Percentiles rank a stretch among this genome's conserved stretches.
These are phyloP conservation scores for Xyliphius kryptos DNA, from an alignment of 2,113 vertebrate genomes.

Conservation along the genomic window DNA sequence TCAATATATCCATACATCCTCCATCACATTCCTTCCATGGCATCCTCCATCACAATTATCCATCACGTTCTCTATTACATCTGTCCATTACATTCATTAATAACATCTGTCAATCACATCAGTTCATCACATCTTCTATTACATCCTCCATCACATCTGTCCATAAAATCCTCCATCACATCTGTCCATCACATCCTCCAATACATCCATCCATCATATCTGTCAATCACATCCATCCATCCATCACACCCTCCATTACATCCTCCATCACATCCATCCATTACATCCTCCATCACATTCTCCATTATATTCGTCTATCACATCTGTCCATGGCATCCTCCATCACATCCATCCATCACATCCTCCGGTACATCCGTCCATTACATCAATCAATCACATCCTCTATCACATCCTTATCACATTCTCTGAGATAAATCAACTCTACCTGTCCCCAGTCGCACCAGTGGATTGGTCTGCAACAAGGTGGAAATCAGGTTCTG, in stretches of 20 bases:
- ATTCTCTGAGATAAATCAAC: too few relatives aligned
- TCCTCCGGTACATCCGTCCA: too few relatives aligned
- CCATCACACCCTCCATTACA: background rate
- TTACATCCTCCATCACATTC: background rate
- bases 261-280: background rate
- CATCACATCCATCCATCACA: too few relatives aligned
- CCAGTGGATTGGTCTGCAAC: slow-evolving; percentile 81
- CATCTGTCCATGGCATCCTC: too few relatives aligned
- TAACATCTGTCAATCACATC: too few relatives aligned
- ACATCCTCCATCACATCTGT: background rate
- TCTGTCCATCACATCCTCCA: too few relatives aligned
- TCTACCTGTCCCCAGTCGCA: slow-evolving; percentile 79
- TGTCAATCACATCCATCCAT: too few relatives aligned
- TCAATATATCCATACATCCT: background rate
- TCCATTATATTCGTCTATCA: background rate
- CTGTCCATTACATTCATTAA: too few relatives aligned
- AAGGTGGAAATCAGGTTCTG: slow-evolving; percentile 81
- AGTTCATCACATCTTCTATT: background rate
- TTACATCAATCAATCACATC: background rate
- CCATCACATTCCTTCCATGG: background rate
- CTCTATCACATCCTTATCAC: too few relatives aligned
- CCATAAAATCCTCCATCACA: background rate
- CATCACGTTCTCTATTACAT: background rate
- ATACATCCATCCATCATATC: too few relatives aligned
- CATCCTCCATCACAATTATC: background rate